These are phyloP conservation scores for Ailurus styani DNA, from an alignment of 2,113 vertebrate genomes.

Conservation along the genomic window DNA sequence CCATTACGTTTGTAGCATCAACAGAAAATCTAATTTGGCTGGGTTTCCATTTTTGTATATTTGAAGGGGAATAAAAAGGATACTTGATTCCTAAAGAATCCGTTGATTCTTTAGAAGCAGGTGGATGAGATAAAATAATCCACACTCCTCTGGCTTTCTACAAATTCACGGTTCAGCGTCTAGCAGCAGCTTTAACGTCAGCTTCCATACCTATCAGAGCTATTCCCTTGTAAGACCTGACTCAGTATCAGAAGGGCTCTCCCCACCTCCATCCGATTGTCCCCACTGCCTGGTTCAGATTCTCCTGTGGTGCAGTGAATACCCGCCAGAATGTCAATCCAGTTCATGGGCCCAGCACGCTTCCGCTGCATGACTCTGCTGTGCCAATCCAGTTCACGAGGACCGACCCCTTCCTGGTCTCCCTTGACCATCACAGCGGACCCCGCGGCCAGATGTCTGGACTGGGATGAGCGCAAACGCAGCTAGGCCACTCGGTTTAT, in stretches of 20 bases:
- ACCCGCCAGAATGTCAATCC: background rate
- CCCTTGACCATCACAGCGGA: background rate
- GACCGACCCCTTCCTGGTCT: background rate
- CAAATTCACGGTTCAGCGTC: background rate
- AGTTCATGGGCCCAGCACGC: no score
- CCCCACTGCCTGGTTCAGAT: background rate
- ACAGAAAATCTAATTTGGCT: background rate
- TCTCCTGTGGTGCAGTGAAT: background rate
- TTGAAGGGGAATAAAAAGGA: background rate
- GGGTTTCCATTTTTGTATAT: background rate
- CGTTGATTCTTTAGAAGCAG: background rate
- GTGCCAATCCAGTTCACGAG: background rate
- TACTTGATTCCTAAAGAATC: background rate
- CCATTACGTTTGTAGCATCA: background rate
- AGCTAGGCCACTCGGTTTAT: background rate
- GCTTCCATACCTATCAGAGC: background rate
- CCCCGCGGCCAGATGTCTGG: background rate
- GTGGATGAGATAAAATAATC: background rate
- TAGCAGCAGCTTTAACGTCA: background rate
- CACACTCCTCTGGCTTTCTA: background rate
- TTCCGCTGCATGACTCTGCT: no score
- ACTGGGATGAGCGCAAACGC: background rate
- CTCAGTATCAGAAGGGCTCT: background rate
- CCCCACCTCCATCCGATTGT: no score
- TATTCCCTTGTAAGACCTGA: background rate